These are phyloP conservation scores for Mythimna pallens DNA, from an alignment of 2,888 invertebrate species.

Conservation along the genomic window DNA sequence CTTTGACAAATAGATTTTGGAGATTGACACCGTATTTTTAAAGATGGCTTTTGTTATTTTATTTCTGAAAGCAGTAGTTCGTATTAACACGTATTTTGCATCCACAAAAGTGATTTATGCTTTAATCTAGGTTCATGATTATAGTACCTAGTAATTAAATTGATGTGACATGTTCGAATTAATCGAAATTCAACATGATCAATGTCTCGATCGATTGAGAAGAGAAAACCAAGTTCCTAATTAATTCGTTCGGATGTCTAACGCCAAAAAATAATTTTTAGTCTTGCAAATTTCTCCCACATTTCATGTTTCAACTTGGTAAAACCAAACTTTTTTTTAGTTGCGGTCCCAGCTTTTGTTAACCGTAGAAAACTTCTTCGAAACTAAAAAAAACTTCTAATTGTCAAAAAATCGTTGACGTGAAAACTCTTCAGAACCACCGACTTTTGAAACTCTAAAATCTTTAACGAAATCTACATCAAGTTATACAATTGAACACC, in stretches of 20 bases:
- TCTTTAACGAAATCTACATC: slow-evolving; percentile 66
- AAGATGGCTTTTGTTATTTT: slow-evolving; percentile 50
- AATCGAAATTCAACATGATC: background rate
- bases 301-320: slow-evolving; percentile 13
- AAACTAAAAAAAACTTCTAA: slow-evolving; percentile 40
- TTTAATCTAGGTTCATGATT: background rate
- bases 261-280: background rate
- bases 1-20: slow-evolving; percentile 81
- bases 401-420: slow-evolving; percentile 77
- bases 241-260: background rate
- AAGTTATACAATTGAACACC: slow-evolving; percentile 88
- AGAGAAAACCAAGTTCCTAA: too few species aligned
- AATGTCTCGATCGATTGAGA: too few species aligned
- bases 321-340: slow-evolving; percentile 13
- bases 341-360: slow-evolving; percentile 7
- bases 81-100: slow-evolving; percentile 18
- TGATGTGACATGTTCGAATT: background rate
- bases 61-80: slow-evolving; percentile 23
- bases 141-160: background rate
- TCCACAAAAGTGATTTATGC: background rate
- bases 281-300: background rate
- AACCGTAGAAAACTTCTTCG: slow-evolving; percentile 24
- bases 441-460: slow-evolving; percentile 67
- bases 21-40: slow-evolving; percentile 78
- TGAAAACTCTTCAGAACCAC: slow-evolving; percentile 77